These are phyloP conservation scores for Encarsia formosa DNA, from an alignment of 2,888 invertebrate species.

Conservation along the genomic window DNA sequence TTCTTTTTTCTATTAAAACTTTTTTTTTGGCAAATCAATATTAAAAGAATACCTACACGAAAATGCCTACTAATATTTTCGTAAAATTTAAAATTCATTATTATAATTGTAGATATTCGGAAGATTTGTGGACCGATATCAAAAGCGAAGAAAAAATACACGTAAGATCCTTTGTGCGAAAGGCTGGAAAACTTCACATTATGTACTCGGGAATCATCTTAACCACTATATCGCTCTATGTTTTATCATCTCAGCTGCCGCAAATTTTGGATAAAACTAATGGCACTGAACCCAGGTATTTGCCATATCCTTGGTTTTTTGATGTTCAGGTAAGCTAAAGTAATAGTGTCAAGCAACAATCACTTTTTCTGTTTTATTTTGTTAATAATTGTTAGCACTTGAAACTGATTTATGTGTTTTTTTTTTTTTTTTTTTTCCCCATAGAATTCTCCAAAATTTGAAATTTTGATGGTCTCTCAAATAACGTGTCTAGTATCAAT, in stretches of 20 bases:
- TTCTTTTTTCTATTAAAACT: neutral
- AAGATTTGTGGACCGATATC: slow-evolving; percentile 6
- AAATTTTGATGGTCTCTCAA: slow-evolving; percentile 11
- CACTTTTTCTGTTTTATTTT: neutral
- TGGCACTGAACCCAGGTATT: slow-evolving; percentile 4
- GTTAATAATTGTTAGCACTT: neutral
- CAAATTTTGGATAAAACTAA: too few relatives aligned
- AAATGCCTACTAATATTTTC: too few relatives aligned
- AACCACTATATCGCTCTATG: slow-evolving; percentile 20
- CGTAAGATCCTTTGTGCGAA: slow-evolving; percentile 13
- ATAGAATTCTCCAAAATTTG: slow-evolving; percentile 12
- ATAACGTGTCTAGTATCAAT: slow-evolving; percentile 16
- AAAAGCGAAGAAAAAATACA: slow-evolving; percentile 13
- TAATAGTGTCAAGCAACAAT: too few relatives aligned
- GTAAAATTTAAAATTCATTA: too few relatives aligned
- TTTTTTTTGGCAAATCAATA: neutral
- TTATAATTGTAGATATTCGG: too few relatives aligned
- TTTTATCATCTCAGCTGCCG: slow-evolving; percentile 13
- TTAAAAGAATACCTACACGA: neutral
- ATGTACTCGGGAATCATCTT: slow-evolving; percentile 18
- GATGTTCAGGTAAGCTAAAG: slow-evolving; percentile 20
- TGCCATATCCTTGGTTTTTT: slow-evolving; percentile 18
- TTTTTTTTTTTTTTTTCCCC: neutral
- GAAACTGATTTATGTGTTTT: too few relatives aligned
- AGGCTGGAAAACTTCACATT: slow-evolving; percentile 1